phyloP scores from a whole-genome alignment of 2,888 invertebrate genomes.

The Ischnura elegans region DNA sequence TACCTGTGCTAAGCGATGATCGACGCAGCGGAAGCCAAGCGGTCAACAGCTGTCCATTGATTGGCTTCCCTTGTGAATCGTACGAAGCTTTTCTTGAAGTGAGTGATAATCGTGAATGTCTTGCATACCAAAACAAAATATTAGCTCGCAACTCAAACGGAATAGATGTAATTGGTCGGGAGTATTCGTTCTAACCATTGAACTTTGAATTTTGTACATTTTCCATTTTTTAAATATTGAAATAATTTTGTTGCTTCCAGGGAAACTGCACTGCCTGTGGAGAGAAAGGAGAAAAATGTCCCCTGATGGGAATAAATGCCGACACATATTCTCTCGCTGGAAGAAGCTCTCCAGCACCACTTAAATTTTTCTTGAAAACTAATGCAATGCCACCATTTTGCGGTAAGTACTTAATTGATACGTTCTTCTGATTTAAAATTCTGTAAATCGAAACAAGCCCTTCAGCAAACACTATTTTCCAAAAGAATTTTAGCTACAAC shows the following conservation, averaged over 20 bases:
- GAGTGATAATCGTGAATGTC: neutral
- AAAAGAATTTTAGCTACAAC: too few relatives aligned
- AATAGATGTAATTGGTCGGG: neutral
- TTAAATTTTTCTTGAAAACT: constrained; percentile 8
- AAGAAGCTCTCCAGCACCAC: too few relatives aligned
- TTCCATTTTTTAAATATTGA: too few relatives aligned
- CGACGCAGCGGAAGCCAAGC: neutral
- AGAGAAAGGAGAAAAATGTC: neutral
- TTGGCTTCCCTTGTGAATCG: neutral
- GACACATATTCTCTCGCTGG: neutral
- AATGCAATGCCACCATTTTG: neutral
- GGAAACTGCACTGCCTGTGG: constrained; percentile 13
- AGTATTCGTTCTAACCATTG: neutral
- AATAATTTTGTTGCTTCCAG: neutral
- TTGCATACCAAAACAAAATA: neutral
- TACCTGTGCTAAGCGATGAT: neutral
- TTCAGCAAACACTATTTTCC: too few relatives aligned
- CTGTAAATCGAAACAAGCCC: too few relatives aligned
- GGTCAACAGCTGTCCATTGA: neutral
- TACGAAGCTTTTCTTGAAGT: constrained; percentile 14
- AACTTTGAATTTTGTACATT: neutral
- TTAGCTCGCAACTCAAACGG: neutral
- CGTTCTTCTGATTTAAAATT: too few relatives aligned
- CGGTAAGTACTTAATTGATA: neutral
- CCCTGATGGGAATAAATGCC: constrained; percentile 26